These are phyloP conservation scores for Sterrhoptilus dennistouni DNA, from an alignment of 2,113 vertebrate species.

Conservation along the genomic window DNA sequence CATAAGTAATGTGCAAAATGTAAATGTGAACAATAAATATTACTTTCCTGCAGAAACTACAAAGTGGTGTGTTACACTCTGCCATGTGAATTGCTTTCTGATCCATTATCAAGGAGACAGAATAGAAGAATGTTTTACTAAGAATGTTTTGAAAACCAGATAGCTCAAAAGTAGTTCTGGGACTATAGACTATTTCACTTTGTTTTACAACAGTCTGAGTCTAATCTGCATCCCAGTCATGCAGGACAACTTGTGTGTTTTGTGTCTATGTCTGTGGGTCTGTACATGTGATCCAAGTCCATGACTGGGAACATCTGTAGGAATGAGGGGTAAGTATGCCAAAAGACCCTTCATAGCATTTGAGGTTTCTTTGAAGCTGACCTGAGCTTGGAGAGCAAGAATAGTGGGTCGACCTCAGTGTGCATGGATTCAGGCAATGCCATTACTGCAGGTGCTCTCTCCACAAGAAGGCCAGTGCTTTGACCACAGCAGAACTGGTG, in stretches of 20 bases:
- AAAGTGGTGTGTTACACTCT: neutral
- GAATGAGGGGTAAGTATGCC: neutral
- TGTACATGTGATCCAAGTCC: neutral
- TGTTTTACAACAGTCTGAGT: neutral
- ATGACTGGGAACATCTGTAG: neutral
- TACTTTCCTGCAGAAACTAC: neutral
- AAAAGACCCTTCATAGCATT: neutral
- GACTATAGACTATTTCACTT: neutral
- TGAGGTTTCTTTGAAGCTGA: neutral
- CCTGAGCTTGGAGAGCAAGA: neutral
- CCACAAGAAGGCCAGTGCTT: neutral
- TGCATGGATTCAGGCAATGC: neutral
- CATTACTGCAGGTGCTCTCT: neutral
- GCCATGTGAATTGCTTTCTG: neutral
- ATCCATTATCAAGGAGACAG: neutral
- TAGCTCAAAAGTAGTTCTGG: neutral
- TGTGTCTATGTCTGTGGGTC: neutral
- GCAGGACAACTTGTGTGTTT: neutral
- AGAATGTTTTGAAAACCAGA: neutral
- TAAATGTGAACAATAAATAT: neutral
- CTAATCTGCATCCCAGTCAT: neutral
- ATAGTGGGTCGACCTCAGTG: neutral
- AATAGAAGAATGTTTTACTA: neutral
- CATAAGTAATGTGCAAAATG: rapidly evolving
- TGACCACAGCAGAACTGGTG: neutral